Conservation (phyloP, 2,113 vertebrate species). For the Eubucco bourcierii region DNA sequence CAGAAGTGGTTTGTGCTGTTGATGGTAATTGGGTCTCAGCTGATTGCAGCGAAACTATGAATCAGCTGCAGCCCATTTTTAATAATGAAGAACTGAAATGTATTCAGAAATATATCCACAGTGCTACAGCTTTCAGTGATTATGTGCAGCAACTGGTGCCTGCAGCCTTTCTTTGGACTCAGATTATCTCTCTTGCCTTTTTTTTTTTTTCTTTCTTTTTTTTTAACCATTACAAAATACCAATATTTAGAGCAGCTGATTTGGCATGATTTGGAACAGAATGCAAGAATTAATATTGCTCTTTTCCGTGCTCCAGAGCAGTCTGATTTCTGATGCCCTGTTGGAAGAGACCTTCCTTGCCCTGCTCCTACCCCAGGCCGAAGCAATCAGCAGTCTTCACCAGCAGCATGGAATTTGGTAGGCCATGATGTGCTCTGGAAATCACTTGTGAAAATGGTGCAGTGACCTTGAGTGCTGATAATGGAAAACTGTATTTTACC, state of each 20-base stretch:
- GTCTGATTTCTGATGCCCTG: background rate
- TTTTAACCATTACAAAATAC: background rate
- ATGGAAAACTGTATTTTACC: background rate
- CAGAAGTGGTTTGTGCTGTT: slow-evolving; percentile 5
- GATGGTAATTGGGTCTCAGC: slow-evolving; percentile 58
- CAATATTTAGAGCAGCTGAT: background rate
- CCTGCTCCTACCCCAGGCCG: background rate
- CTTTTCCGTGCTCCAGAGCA: background rate
- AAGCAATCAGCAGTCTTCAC: background rate
- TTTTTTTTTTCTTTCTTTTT: background rate
- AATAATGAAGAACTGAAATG: slow-evolving; percentile 49
- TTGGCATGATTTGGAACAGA: background rate
- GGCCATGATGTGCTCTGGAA: background rate
- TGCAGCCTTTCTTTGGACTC: background rate
- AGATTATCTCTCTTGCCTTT: background rate
- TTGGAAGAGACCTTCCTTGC: background rate
- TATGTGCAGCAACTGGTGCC: background rate
- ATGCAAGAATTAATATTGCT: background rate
- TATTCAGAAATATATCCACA: slow-evolving; percentile 26
- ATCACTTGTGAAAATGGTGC: background rate
- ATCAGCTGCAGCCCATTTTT: slow-evolving; percentile 53
- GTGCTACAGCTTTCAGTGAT: background rate
- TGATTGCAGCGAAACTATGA: slow-evolving; percentile 59
- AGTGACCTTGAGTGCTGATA: background rate
- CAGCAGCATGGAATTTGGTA: background rate